Percentiles rank a stretch among this genome's conserved stretches.
phyloP scores from a whole-genome alignment of 2,113 vertebrate species.

The Sebastes schlegelii region DNA sequence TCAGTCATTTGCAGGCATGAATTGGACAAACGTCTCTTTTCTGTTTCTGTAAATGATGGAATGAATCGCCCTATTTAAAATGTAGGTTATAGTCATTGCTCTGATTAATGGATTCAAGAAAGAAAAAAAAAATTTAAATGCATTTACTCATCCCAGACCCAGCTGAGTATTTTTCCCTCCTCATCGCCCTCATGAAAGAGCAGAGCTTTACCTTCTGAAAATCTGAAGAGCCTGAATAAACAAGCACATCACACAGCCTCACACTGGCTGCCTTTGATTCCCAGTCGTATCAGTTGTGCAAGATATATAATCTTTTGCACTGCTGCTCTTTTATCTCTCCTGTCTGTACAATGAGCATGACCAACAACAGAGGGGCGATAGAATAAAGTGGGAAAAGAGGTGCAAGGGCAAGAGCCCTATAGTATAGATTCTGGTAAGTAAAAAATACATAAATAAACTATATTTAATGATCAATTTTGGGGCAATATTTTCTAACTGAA shows the following conservation, averaged over 20 bases:
- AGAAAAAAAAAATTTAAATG: conserved; percentile 44
- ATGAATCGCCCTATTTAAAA: conserved; percentile 71
- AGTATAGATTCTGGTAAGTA: neutral
- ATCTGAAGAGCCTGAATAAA: conserved; percentile 29
- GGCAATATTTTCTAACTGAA: neutral
- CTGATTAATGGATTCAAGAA: conserved; percentile 56
- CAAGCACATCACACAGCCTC: conserved; percentile 14
- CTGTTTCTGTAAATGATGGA: conserved; percentile 65
- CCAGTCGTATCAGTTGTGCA: neutral
- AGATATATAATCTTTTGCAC: conserved; percentile 25
- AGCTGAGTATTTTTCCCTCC: neutral
- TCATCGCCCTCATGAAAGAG: neutral
- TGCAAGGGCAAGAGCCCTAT: neutral
- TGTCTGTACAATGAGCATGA: conserved; percentile 23
- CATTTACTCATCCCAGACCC: conserved; percentile 12
- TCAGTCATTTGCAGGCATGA: conserved; percentile 57
- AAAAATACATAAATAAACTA: neutral
- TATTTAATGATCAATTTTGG: neutral
- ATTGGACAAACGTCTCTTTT: conserved; percentile 64
- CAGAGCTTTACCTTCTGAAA: conserved; percentile 26
- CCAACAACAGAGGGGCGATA: conserved; percentile 11
- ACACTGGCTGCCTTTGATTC: conserved; percentile 16
- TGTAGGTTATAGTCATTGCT: conserved; percentile 67
- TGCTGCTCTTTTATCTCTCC: conserved; percentile 16
- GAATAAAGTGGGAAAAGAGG: neutral